Conservation (phyloP, 92 coral and sea anemone genomes). For the Actinernus sp. region DNA sequence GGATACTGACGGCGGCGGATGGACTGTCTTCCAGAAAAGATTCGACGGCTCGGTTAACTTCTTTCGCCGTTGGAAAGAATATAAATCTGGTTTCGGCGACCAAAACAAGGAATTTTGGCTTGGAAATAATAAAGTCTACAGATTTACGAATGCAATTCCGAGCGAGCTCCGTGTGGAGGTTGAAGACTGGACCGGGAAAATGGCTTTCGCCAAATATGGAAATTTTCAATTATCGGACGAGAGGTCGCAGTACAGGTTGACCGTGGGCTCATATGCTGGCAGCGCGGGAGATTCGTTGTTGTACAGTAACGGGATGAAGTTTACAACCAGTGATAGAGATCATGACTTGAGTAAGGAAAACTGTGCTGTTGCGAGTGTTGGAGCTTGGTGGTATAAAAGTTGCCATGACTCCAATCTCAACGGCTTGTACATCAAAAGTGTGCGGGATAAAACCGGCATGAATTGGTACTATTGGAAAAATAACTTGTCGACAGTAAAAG, state of each 20-base stretch:
- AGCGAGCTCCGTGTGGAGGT: conserved; percentile 57
- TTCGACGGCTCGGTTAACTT: conserved; percentile 46
- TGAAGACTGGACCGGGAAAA: conserved; percentile 54
- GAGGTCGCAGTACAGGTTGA: conserved; percentile 21
- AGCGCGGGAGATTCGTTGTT: conserved; percentile 55
- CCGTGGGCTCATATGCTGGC: conserved; percentile 37
- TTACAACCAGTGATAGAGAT: conserved; percentile 51
- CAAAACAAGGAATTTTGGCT: conserved; percentile 56
- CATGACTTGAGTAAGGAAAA: conserved; percentile 24
- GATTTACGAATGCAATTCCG: conserved; percentile 26
- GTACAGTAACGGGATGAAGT: conserved; percentile 38
- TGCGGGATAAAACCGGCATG: conserved; percentile 40
- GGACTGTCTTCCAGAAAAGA: conserved; percentile 69
- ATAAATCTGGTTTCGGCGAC: conserved; percentile 64
- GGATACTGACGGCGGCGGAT: conserved; percentile 68
- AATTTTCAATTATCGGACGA: conserved; percentile 30
- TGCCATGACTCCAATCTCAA: conserved; percentile 59
- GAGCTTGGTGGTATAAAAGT: conserved; percentile 67
- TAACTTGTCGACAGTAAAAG: conserved; percentile 28
- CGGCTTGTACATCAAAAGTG: conserved; percentile 35
- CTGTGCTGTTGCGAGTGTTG: conserved; percentile 52
- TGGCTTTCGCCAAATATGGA: conserved; percentile 50
- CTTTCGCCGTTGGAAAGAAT: conserved; percentile 58
- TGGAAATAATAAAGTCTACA: conserved; percentile 53
- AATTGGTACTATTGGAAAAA: conserved; percentile 60